Conservation (phyloP, 92 coral and sea anemone species). For the Hydrozoanthus gracilis region DNA sequence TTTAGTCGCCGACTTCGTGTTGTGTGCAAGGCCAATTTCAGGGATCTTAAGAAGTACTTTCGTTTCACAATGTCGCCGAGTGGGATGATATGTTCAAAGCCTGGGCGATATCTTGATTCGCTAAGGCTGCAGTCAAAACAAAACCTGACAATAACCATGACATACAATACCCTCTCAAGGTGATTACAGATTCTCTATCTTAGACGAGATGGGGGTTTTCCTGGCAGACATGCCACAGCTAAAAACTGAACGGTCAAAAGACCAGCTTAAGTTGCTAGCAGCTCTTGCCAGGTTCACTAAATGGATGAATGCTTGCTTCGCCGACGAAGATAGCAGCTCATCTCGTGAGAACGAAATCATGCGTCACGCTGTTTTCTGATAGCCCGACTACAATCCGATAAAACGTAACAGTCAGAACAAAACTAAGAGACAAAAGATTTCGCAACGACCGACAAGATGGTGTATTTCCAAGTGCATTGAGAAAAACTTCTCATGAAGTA, state of each 20-base stretch:
- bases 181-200: conserved; percentile 20
- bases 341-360: background rate
- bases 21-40: background rate
- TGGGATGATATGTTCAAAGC: conserved; percentile 35
- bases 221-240: conserved; percentile 45
- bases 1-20: background rate
- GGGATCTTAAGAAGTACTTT: conserved; percentile 17
- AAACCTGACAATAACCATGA: conserved; percentile 44
- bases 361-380: conserved; percentile 39
- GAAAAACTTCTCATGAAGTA: background rate
- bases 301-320: background rate
- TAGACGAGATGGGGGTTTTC: background rate
- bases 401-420: background rate
- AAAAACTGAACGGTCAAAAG: conserved; percentile 33
- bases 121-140: conserved; percentile 42
- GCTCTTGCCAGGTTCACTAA: background rate
- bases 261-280: conserved; percentile 7
- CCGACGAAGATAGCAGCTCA: background rate
- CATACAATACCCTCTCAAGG: conserved; percentile 32
- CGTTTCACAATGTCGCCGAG: conserved; percentile 33
- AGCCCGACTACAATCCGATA: background rate
- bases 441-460: background rate
- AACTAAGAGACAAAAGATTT: background rate
- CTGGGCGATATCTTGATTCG: conserved; percentile 47
- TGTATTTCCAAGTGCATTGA: background rate